Evolutionary conservation across 2,797 vertebrate species (phyloP), one percentile per base, ranked within the genome.

Genomic region (Salmo trutta): DNA sequence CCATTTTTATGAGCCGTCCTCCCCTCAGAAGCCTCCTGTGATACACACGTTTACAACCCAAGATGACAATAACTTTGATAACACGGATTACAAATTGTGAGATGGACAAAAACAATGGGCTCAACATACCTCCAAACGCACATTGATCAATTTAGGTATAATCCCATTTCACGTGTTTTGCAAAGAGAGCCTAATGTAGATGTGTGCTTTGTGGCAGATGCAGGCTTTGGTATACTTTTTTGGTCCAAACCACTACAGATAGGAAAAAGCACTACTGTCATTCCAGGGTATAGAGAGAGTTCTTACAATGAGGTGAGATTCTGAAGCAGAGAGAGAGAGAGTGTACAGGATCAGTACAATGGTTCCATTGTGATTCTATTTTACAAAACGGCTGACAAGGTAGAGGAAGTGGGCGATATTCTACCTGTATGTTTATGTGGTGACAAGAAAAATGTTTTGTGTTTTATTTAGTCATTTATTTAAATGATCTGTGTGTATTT

Each of bases 201-300:
- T 16, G 5, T 67, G 65, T 67, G 29, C 65, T 33, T 67, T 67
- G 15, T 17, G 65, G 29, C n/a, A 59, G 56, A 59, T 19, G 24
- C 19, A 59, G 67, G 17, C 29, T 24, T 16, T 36, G 4, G 24
- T 27, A 36, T 71, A 51, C 59, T 62, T 67, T 65, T 70, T 41
- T 78, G 82, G 78, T 84, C 77, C 47, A 82, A 89, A 90, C 82
- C 86, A 90, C 86, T 88, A 86, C 59, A 70, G 64, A 79, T 73
- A 47, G 54, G 75, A 73, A 78, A 41, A 76, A 73, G 76, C 71
- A 82, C 67, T 86, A 78, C 78, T 83, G 73, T 56, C 75, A 84
- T 83, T 86, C 78, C 82, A 78, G 15, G 64, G 82, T 69, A 75
- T 8, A 62, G 21, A 21, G 10, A 62, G n/a, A 62, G 59, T 24